Evolutionary conservation across 1,140 invertebrate species (phyloP).

Genomic region (Antheraea pernyi): DNA sequence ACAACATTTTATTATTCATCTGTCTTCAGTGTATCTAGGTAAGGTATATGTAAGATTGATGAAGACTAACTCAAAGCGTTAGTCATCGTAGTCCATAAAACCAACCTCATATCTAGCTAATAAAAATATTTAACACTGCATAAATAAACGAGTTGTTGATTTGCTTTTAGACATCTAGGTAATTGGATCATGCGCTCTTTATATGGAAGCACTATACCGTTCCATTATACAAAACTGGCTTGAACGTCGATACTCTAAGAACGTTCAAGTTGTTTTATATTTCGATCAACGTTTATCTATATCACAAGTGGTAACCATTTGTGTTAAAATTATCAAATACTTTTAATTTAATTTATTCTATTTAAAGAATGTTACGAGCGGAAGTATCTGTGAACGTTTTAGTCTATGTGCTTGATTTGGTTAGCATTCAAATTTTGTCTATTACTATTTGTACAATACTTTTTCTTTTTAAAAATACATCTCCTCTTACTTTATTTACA

Average conservation of each 20-base stretch:
- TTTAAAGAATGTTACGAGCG: no score
- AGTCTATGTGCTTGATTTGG: neutral
- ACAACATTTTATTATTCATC: no score
- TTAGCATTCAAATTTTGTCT: neutral
- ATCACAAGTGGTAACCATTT: neutral
- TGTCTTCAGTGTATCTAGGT: no score
- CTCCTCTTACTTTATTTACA: no score
- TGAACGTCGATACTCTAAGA: neutral
- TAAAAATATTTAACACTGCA: neutral
- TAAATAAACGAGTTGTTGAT: neutral
- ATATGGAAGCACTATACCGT: conserved; percentile 14
- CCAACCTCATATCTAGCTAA: no score
- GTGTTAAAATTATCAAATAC: neutral
- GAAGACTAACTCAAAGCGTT: no score
- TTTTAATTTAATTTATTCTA: neutral
- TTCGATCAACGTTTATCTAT: neutral
- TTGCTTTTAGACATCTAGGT: neutral
- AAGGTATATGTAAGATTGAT: no score
- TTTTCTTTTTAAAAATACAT: no score
- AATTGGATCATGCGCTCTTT: conserved; percentile 22
- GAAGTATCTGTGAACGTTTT: neutral
- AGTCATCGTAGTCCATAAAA: no score
- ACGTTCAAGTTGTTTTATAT: neutral
- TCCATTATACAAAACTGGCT: neutral
- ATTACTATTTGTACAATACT: no score